Percentiles rank a stretch among this genome's conserved stretches.
Conservation (phyloP, 2,797 vertebrate genomes). For the Naso thynnoides region DNA sequence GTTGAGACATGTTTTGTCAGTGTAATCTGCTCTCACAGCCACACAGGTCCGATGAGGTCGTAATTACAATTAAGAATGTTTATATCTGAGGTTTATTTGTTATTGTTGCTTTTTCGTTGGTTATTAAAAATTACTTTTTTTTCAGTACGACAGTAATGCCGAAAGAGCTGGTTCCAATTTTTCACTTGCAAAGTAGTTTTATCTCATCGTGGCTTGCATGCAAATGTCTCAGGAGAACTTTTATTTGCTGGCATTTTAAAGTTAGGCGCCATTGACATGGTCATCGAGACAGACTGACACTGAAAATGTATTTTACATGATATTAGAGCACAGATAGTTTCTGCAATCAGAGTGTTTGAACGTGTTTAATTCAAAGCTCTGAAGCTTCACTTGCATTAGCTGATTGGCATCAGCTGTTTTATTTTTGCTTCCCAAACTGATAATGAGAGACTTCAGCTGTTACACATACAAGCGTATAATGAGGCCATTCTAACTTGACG, state of each 20-base stretch:
- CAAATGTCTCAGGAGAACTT: too few relatives aligned
- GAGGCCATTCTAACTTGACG: background rate
- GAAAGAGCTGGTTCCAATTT: background rate
- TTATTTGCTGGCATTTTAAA: background rate
- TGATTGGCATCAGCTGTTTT: background rate
- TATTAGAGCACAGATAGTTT: background rate
- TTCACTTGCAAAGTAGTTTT: background rate
- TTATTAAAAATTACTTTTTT: too few relatives aligned
- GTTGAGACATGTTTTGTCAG: background rate
- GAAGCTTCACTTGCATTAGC: background rate
- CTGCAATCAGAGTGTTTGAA: background rate
- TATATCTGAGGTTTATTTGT: background rate
- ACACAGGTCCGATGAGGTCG: background rate
- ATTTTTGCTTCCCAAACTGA: background rate
- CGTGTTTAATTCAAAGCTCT: background rate
- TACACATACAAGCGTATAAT: too few relatives aligned
- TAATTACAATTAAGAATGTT: too few relatives aligned
- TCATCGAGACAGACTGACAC: background rate
- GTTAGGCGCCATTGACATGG: background rate
- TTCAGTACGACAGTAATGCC: background rate
- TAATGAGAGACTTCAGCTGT: too few relatives aligned
- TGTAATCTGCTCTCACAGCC: background rate
- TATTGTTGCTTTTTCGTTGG: background rate
- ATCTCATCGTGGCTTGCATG: background rate
- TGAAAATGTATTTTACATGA: background rate